Evolutionary conservation across 2,113 vertebrate species (phyloP).

Genomic region (Paralichthys olivaceus): DNA sequence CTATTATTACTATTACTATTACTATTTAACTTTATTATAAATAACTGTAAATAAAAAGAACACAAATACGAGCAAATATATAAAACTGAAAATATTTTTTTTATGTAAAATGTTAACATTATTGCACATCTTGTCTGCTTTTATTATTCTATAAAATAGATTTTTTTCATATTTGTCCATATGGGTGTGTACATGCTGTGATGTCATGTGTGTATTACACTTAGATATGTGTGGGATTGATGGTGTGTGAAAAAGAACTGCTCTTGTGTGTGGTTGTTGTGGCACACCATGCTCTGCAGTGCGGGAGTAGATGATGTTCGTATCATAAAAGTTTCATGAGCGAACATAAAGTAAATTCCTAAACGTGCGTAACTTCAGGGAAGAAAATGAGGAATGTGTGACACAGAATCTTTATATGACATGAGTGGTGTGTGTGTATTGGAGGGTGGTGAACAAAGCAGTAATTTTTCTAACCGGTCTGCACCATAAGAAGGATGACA

Average conservation of each 20-base stretch:
- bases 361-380: neutral
- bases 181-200: too few relatives aligned
- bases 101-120: too few relatives aligned
- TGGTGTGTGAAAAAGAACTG: neutral
- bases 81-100: too few relatives aligned
- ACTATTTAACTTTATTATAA: too few relatives aligned
- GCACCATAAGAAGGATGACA: neutral
- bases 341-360: neutral
- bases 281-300: neutral
- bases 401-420: neutral
- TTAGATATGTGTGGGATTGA: too few relatives aligned
- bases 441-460: neutral
- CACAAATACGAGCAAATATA: too few relatives aligned
- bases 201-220: neutral
- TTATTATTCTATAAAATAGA: too few relatives aligned
- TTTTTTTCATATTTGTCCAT: too few relatives aligned
- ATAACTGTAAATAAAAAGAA: too few relatives aligned
- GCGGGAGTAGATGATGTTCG: neutral
- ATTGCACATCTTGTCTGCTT: too few relatives aligned
- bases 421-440: neutral
- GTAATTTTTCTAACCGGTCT: neutral
- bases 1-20: too few relatives aligned
- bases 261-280: neutral
- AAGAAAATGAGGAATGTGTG: neutral
- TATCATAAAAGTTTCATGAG: neutral